These are phyloP conservation scores for Serrognathus titanus DNA, from an alignment of 2,888 invertebrate genomes.

Conservation along the genomic window DNA sequence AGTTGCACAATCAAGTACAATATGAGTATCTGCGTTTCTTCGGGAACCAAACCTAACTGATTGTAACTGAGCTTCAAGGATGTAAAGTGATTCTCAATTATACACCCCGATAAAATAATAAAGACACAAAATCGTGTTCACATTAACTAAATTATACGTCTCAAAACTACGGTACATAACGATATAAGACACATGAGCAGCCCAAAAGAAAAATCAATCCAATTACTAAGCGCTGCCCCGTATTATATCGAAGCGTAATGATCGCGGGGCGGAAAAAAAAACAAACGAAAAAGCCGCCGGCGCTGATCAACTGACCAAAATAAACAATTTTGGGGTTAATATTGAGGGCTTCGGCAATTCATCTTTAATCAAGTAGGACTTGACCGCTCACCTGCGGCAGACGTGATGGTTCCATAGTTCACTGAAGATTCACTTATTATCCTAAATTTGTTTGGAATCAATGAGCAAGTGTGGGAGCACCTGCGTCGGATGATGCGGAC, in stretches of 20 bases:
- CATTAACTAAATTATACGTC: conserved; percentile 1
- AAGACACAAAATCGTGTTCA: neutral
- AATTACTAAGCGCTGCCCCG: neutral
- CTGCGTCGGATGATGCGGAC: conserved; percentile 13
- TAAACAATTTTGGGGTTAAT: conserved; percentile 22
- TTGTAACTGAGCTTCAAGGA: no score
- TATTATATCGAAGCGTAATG: no score
- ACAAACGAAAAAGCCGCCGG: conserved; percentile 2
- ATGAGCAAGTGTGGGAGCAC: conserved; percentile 18
- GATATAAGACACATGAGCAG: neutral
- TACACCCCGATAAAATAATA: no score
- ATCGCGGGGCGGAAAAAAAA: neutral
- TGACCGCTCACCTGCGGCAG: conserved; percentile 36
- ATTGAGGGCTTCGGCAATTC: conserved; percentile 22
- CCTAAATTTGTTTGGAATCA: conserved; percentile 26
- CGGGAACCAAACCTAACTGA: no score
- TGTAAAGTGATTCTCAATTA: no score
- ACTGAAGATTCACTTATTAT: conserved; percentile 34
- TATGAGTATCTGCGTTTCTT: no score
- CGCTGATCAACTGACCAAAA: conserved; percentile 18
- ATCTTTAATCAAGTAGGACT: conserved; percentile 23
- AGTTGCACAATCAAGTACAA: no score
- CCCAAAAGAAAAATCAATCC: neutral
- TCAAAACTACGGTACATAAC: neutral
- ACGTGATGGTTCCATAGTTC: conserved; percentile 44